Conservation (phyloP, 2,113 vertebrate species). For the Guaruba guarouba region DNA sequence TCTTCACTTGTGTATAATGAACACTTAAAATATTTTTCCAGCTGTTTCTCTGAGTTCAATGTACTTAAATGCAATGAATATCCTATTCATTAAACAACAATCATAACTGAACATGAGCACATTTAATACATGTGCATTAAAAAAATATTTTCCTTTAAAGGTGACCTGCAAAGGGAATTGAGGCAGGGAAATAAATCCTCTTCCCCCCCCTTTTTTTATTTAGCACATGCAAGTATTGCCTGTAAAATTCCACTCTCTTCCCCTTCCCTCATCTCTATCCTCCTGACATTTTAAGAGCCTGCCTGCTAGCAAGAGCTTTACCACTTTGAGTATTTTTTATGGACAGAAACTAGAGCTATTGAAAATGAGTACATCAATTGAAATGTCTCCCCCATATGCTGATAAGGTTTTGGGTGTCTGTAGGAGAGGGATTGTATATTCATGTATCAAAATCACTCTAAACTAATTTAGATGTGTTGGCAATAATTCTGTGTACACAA, state of each 20-base stretch:
- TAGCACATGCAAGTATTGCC: background rate
- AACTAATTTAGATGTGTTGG: background rate
- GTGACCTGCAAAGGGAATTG: background rate
- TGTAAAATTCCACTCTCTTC: background rate
- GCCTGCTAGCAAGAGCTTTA: background rate
- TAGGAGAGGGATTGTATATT: background rate
- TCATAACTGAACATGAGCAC: background rate
- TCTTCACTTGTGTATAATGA: background rate
- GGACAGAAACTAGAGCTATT: background rate
- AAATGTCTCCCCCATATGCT: background rate
- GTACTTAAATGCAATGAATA: background rate
- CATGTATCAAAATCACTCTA: background rate
- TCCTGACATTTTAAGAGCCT: background rate
- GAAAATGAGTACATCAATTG: background rate
- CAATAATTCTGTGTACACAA: background rate
- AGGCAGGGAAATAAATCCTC: background rate
- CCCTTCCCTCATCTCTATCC: background rate
- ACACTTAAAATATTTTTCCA: background rate
- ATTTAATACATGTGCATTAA: background rate
- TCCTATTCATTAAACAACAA: constrained; percentile 18
- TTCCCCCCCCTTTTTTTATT: background rate
- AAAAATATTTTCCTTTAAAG: background rate
- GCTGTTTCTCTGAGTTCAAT: constrained; percentile 11
- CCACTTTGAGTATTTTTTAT: background rate
- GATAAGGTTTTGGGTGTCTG: background rate